Percentiles rank a stretch among this genome's conserved stretches.
These are phyloP conservation scores for Phortica magna DNA, from an alignment of 2,888 invertebrate genomes.

Conservation along the genomic window DNA sequence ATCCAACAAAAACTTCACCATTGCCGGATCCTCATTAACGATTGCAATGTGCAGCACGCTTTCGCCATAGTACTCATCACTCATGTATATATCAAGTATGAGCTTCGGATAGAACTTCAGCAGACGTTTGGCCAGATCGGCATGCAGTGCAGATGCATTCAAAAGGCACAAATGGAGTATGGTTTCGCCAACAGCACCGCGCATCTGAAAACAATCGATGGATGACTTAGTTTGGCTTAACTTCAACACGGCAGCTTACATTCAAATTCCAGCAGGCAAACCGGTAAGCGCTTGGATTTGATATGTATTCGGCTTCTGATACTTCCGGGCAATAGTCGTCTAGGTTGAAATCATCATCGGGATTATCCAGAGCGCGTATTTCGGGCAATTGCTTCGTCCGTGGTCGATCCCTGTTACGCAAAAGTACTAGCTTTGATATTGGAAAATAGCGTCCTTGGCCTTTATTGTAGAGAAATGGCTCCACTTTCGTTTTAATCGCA, in stretches of 20 bases:
- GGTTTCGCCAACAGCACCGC: constrained; percentile 97
- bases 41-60: constrained; percentile 98
- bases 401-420: constrained; percentile 91
- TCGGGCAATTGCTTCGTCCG: constrained; percentile 89
- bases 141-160: constrained; percentile 93
- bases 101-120: constrained; percentile 95
- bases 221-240: constrained; percentile 51
- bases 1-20: constrained; percentile 96
- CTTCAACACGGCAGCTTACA: constrained; percentile 72
- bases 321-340: constrained; percentile 87
- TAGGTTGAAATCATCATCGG: constrained; percentile 90
- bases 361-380: constrained; percentile 88
- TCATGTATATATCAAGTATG: constrained; percentile 96
- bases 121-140: constrained; percentile 94
- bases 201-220: constrained; percentile 79
- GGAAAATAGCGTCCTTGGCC: constrained; percentile 93
- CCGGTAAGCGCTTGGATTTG: constrained; percentile 86
- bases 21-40: constrained; percentile 98
- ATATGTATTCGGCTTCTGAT: constrained; percentile 81
- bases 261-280: constrained; percentile 94
- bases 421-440: constrained; percentile 90
- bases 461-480: constrained; percentile 94
- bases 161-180: constrained; percentile 95
- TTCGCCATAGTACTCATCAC: constrained; percentile 98
- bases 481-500: constrained; percentile 93